These are phyloP conservation scores for Caenorhabditis latens DNA, from an alignment of 1,140 invertebrate genomes.

Conservation along the genomic window DNA sequence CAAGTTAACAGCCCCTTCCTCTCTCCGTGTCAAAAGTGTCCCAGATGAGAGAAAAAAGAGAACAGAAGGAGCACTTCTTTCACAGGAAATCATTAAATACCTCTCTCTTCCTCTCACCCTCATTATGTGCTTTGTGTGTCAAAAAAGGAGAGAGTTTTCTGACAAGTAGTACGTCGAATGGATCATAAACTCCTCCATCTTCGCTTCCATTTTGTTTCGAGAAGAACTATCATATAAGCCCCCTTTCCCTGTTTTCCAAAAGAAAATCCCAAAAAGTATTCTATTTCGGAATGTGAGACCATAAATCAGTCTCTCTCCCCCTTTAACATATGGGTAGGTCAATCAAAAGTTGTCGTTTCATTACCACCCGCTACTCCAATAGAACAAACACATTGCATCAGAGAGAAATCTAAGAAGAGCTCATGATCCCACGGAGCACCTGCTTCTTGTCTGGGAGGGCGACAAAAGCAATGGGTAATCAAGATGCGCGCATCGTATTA, in stretches of 20 bases:
- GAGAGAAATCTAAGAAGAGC: background rate
- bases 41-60: background rate
- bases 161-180: background rate
- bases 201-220: background rate
- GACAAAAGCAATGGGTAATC: background rate
- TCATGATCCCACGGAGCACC: constrained; percentile 16
- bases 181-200: constrained; percentile 15
- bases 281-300: too few species aligned
- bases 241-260: too few species aligned
- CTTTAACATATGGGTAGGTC: background rate
- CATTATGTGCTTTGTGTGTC: constrained; percentile 16
- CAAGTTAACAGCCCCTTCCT: background rate
- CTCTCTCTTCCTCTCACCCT: background rate
- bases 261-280: too few species aligned
- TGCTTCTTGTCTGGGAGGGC: background rate
- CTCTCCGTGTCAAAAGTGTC: background rate
- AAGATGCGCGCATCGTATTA: constrained; percentile 26
- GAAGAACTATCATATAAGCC: too few species aligned
- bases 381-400: constrained; percentile 29
- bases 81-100: constrained; percentile 21
- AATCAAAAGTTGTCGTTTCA: constrained; percentile 16
- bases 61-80: background rate
- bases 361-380: too few species aligned
- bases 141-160: constrained; percentile 9
- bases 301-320: too few species aligned